A percentile compares a stretch with the other conserved stretches of the same genome.
Conservation (phyloP, 30 jellyfish, hydroid and myxozoan genomes). For the Nemopilema nomurai region DNA sequence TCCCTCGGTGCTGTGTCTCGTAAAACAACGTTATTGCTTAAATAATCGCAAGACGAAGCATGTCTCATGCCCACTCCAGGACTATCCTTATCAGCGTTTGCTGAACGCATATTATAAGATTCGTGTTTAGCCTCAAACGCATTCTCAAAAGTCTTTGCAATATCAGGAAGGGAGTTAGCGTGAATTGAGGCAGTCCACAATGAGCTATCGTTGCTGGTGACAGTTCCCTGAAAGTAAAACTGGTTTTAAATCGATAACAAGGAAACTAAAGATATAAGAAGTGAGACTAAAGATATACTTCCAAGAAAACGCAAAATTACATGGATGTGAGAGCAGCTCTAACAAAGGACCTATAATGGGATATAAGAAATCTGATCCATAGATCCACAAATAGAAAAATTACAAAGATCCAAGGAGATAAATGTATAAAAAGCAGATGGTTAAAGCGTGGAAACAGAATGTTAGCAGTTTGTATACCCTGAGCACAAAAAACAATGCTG, state of each 20-base stretch:
- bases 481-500: too few species aligned
- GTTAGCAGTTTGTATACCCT: too few species aligned
- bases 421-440: too few species aligned
- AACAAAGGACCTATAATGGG: too few species aligned
- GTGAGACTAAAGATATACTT: background rate
- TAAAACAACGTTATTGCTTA: constrained; percentile 7
- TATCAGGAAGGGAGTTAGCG: constrained; percentile 53
- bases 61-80: background rate
- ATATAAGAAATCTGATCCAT: too few species aligned
- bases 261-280: background rate
- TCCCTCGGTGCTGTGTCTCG: constrained; percentile 14
- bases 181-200: constrained; percentile 12
- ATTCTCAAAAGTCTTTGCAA: constrained; percentile 13
- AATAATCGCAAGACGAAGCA: constrained; percentile 6
- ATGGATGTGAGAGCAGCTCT: too few species aligned
- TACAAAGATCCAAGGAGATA: too few species aligned
- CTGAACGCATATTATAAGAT: background rate
- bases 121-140: background rate
- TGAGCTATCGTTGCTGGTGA: constrained; percentile 7
- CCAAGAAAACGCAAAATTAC: too few species aligned
- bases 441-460: too few species aligned
- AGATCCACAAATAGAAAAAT: too few species aligned
- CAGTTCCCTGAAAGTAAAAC: background rate
- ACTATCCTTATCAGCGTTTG: background rate
- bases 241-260: too few species aligned